Evolutionary conservation across 1,140 invertebrate genomes (phyloP), one percentile per base, ranked within the genome.

Genomic region (Drosophila sechellia): DNA sequence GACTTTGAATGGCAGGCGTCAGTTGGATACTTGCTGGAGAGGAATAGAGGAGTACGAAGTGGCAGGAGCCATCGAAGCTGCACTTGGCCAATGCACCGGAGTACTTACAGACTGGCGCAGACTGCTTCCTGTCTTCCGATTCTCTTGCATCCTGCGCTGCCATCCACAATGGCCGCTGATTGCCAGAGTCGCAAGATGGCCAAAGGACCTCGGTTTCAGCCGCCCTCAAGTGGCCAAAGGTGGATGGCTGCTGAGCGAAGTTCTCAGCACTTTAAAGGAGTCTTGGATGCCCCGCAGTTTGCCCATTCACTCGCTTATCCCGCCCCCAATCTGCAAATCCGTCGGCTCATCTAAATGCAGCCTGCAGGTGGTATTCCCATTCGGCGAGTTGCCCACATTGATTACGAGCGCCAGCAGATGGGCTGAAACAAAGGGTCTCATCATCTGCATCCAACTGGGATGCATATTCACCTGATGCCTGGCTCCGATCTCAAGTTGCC

Each of bases 81-180:
- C 63, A 68, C 63, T 75, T 71, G 60, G 46, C 55, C 77, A 79
- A 60, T 79, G 72, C 80, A 63, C 59, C 42, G 58, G 68, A 69
- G 55, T 66, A 78, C 77, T 74, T 69, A 69, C 50, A 13, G 63
- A 17, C 20, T 40, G 42, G 40, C 42, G 48, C 71, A 71, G 53
- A 45, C 53, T 68, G 40, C 53, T 48, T 22, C 54, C 58, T 20
- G 27, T 11, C 35, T 5, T 31, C 43, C 35, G 17, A n/a, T 40
- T 73, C 13, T 13, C 37, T 31, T 37, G 27, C 35, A 35, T 43
- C 37, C 22, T 12, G 61, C 42, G 66, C 48, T 45, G 45, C 17
- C 63, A 57, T 50, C 20, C 70, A 87, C 81, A 87, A 86, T 86
- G 77, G 54, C 55, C 70, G 61, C 65, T 86, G 81, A 86, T 86